Percentiles rank a stretch among this genome's conserved stretches.
Conservation (phyloP, 2,797 vertebrate species). For the Lutjanus argentimaculatus region DNA sequence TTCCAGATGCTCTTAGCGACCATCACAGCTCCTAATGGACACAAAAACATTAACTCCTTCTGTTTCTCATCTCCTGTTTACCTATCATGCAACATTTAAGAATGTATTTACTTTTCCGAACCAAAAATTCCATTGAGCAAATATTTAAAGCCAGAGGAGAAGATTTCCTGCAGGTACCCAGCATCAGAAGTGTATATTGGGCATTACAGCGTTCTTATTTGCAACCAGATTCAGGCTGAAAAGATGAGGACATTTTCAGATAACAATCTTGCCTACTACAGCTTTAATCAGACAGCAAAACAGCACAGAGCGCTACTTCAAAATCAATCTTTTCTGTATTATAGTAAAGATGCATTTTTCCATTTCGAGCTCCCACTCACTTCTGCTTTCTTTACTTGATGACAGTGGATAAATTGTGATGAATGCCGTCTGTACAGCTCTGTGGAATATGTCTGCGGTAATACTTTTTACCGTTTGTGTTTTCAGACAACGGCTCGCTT, state of each 20-base stretch:
- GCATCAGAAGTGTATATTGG: not conserved
- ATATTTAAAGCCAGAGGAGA: not conserved
- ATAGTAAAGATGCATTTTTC: not conserved
- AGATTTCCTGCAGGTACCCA: constrained; percentile 1
- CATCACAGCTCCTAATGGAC: not conserved
- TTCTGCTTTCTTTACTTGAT: not conserved
- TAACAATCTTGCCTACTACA: not conserved
- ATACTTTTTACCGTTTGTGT: not conserved
- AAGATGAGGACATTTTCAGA: constrained; percentile 2
- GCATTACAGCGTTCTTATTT: not conserved
- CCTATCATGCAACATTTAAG: not conserved
- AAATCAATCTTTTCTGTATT: not conserved
- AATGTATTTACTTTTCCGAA: constrained; percentile 19
- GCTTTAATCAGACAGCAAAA: constrained; percentile 27
- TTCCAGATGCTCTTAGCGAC: constrained; percentile 27
- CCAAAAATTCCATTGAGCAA: not conserved
- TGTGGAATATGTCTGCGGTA: constrained; percentile 6
- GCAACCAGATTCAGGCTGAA: constrained; percentile 7
- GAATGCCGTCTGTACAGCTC: constrained; percentile 5
- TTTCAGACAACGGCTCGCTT: constrained; percentile 1
- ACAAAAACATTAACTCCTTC: not conserved
- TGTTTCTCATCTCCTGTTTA: not conserved
- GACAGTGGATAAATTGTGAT: not conserved
- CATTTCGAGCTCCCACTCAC: not conserved
- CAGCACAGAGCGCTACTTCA: not conserved